Base-by-base conservation (phyloP, 1,140 invertebrate genomes). In the Drosophila pseudoobscura region DNA sequence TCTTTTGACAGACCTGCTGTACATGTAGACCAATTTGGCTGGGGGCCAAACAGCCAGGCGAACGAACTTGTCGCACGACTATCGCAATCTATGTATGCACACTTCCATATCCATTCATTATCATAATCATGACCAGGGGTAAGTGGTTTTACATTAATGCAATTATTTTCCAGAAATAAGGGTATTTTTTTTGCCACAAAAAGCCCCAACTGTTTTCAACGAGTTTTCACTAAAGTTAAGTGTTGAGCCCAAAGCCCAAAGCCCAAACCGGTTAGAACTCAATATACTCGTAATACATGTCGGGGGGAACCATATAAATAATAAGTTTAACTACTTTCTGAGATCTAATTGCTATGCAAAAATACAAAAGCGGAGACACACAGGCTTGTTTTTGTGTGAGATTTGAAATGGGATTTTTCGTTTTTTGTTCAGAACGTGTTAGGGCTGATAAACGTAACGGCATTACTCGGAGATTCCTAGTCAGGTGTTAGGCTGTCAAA, bases 91-190 rank as follows among this genome's bases (percentile, higher is more conserved):
- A 50, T 9, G 7, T 17, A 60, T 17, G 51, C n/a, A 26, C 11
- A 31, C 15, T 26, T 9, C 13, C 11, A 31, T 24, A 39, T 9
- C 13, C n/a, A 64, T 3, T 22, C 52, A 24, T 47, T 63, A 50
- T 39, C 56, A 17, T 22, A 51, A 59, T 78, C 54, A 60, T 59
- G 52, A 72, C 31, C 54, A 77, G 57, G 47, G 54, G 44, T 55
- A 64, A 63, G 45, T 26, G 26, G 17, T 20, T 64, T 55, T 61
- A 57, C 13, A 49, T 45, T 68, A 56, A 56, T 71, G 57, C 58
- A 73, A 39, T 29, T 53, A 24, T 45, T 26, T 13, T 35, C 9
- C 8, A 20, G 35, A 46, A 26, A 24, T 29, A 6, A 53, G 60
- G 6, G 17, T 24, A 60, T 63, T 49, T 47, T 9, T 15, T 41